Evolutionary conservation across 2,888 invertebrate genomes (phyloP), one percentile per base, ranked within the genome.

Genomic region (Cancer borealis): DNA sequence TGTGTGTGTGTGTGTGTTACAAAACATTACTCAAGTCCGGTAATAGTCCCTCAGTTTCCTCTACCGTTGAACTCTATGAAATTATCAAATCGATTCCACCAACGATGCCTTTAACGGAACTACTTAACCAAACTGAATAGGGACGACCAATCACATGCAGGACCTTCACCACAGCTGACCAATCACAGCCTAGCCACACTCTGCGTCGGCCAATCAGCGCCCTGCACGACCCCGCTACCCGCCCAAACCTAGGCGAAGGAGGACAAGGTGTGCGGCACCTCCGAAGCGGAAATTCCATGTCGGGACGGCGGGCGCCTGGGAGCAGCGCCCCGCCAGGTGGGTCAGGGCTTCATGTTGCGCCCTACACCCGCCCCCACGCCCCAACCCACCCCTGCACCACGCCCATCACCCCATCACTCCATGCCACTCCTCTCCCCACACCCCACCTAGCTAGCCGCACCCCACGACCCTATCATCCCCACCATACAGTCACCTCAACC

Each of bases 291-390:
- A 79, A 79, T 79, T 79, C 73, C 73, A 79, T n/a, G 26, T 26
- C 10, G 73, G 73, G n/a, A n/a, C 73, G 73, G 73, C 73, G 73
- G 73, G 73, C 73, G 73, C n/a, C 73, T 79, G 73, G 73, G 73
- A 26, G 73, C 73, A 79, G 73, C 73, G 73, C 73, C 73, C 73
- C 73, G 73, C 73, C 73, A 79, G 73, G 73, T 79, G 73, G 73
- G 73, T 79, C 73, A 79, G 30, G 73, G 21, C 73, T 79, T 79
- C 73, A 26, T 79, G 73, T 79, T 79, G 73, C 73, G 84, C 84
- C 12, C 84, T 39, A 8, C 84, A 10, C 10, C 84, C 84, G 39
- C 14, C 39, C 39, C 39, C 17, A 12, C 84, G 12, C 3, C 84
- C 39, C 84, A 39, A 84, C 14, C 84, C 30, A 39, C 39, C 39